Base-by-base conservation (phyloP, 2,113 vertebrate species). In the Camelus dromedarius region DNA sequence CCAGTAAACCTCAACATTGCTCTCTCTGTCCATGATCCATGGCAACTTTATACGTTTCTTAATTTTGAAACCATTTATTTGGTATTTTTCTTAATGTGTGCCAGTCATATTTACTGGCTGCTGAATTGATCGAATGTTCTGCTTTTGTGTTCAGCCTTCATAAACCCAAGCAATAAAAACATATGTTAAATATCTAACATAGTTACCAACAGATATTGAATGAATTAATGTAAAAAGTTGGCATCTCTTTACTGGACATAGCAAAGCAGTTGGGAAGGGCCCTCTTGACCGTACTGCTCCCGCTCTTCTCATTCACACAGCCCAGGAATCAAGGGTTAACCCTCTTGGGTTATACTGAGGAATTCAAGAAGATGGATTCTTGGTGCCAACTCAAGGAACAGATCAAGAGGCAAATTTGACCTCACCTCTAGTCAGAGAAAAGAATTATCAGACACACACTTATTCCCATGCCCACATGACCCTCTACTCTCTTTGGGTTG, bases 271-370 rank as follows among this genome's bases (percentile, higher is more conserved):
- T 28, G 62, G 24, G 9, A 84, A 48, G 6, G 3, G 4, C 20
- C 35, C 6, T 54, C 1, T n/a, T 92, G 4, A 0, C 5, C 0
- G 4, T 8, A 8, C 4, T 72, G 12, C 48, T 48, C 0, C 3
- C 1, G 73, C 42, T 67, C 52, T 84, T 56, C 38, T 48, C 38
- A 3, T 13, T 35, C 0, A 5, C 30, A 0, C 4, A 58, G 22
- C 5, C 20, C 15, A 70, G 19, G 2, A 85, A 38, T 32, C 18
- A 62, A 48, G 18, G 14, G 35, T 0, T 46, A 22, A 7, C 52
- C 8, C 2, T 46, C 4, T 28, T 2, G 3, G 11, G 24, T 69
- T 28, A 81, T 9, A 54, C 0, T 24, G 15, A 93, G 4, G 24
- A 81, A 20, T 16, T 70, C 13, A 50, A 16, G 10, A 62, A 58